Percentiles rank a stretch among this genome's conserved stretches.
Evolutionary conservation across 2,113 vertebrate genomes (phyloP).

Genomic region (Bos taurus): ARS-UCD2.0 NC_037329.1:4916001-4916500

Average conservation of each 20-base stretch:
- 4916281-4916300: not conserved
- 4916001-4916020: not conserved
- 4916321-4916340: not conserved
- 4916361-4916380: not conserved
- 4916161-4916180: not conserved
- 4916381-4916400: not conserved
- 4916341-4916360: not conserved
- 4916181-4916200: not conserved
- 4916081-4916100: not conserved
- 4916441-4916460: not conserved
- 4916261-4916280: not conserved
- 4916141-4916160: not conserved
- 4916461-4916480: not conserved
- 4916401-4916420: not conserved
- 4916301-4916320: not conserved
- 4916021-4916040: accelerated
- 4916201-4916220: not conserved
- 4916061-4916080: accelerated
- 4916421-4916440: not conserved
- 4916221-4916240: not conserved
- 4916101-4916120: not conserved
- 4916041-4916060: too few species aligned
- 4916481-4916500: not conserved
- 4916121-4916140: too few species aligned
- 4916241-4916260: not conserved